Percentiles rank a stretch among this genome's conserved stretches.
Evolutionary conservation across 2,113 vertebrate genomes (phyloP).

Genomic region (Lepisosteus osseus): DNA sequence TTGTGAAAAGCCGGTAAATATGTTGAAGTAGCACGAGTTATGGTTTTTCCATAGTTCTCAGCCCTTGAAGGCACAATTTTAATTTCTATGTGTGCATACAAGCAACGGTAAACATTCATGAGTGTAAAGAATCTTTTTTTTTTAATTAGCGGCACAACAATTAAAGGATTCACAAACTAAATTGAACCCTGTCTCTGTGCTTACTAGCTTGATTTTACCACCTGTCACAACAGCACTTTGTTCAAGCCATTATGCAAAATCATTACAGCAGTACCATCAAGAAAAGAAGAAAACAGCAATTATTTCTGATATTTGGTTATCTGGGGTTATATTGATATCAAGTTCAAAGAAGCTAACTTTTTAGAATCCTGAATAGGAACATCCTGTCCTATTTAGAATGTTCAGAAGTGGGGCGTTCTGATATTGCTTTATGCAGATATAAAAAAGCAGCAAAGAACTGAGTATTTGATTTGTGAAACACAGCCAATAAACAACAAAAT

Average conservation of each 20-base stretch:
- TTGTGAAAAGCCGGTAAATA: slow-evolving; percentile 88
- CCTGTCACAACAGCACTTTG: slow-evolving; percentile 98
- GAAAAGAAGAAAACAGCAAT: slow-evolving; percentile 97
- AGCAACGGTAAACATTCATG: slow-evolving; percentile 87
- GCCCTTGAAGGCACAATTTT: slow-evolving; percentile 89
- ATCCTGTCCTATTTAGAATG: slow-evolving; percentile 19
- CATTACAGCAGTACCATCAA: slow-evolving; percentile 90
- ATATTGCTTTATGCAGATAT: background rate
- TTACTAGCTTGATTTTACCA: slow-evolving; percentile 97
- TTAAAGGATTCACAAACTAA: slow-evolving; percentile 99
- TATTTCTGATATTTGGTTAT: slow-evolving; percentile 99
- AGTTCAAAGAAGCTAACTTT: slow-evolving; percentile 85
- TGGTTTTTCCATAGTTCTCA: slow-evolving; percentile 78
- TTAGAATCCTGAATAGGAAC: slow-evolving; percentile 60
- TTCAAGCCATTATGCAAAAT: slow-evolving; percentile 98
- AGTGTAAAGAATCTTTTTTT: slow-evolving; percentile 91
- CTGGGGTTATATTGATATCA: slow-evolving; percentile 92
- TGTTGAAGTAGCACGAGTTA: slow-evolving; percentile 77
- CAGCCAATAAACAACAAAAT: background rate
- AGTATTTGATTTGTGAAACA: slow-evolving; percentile 20
- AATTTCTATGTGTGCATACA: slow-evolving; percentile 90
- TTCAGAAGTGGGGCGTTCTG: background rate
- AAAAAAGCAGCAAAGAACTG: slow-evolving; percentile 2
- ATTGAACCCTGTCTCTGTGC: slow-evolving; percentile 98
- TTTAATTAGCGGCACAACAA: slow-evolving; percentile 99